These are phyloP conservation scores for Scatophagus argus DNA, from an alignment of 2,113 vertebrate species.

Conservation along the genomic window DNA sequence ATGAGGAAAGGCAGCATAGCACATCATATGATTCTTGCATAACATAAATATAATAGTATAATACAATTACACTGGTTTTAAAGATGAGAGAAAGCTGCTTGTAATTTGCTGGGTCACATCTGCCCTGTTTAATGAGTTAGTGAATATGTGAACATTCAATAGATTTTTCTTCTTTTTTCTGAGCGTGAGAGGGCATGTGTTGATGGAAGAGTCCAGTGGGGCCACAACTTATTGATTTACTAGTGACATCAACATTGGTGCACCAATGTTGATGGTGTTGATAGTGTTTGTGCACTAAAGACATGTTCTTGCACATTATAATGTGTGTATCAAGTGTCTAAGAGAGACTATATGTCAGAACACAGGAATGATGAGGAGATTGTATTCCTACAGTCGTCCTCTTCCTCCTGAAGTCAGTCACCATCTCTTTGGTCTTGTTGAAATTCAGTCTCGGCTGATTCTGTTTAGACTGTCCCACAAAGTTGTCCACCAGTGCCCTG, in stretches of 20 bases:
- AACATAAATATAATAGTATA: too few relatives aligned
- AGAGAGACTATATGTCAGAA: too few relatives aligned
- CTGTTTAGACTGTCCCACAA: too few relatives aligned
- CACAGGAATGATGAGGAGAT: too few relatives aligned
- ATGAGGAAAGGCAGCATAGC: background rate
- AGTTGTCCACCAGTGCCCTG: too few relatives aligned
- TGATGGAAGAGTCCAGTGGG: background rate
- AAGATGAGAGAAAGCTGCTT: background rate
- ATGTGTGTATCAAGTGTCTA: too few relatives aligned
- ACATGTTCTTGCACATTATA: background rate
- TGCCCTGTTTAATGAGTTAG: background rate
- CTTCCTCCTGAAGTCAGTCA: too few relatives aligned
- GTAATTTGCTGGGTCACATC: constrained; percentile 16
- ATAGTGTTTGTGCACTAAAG: background rate
- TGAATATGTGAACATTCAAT: constrained; percentile 6
- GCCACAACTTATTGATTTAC: constrained; percentile 35
- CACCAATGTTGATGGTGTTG: too few relatives aligned
- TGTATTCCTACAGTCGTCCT: too few relatives aligned
- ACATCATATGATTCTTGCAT: constrained; percentile 10
- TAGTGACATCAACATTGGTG: background rate
- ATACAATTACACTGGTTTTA: background rate
- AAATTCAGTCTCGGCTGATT: too few relatives aligned
- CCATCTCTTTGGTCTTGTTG: too few relatives aligned
- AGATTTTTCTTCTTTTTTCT: background rate
- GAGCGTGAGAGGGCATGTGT: background rate